Evolutionary conservation across 2,888 invertebrate genomes (phyloP).

Genomic region (Rhyacophila evoluta): DNA sequence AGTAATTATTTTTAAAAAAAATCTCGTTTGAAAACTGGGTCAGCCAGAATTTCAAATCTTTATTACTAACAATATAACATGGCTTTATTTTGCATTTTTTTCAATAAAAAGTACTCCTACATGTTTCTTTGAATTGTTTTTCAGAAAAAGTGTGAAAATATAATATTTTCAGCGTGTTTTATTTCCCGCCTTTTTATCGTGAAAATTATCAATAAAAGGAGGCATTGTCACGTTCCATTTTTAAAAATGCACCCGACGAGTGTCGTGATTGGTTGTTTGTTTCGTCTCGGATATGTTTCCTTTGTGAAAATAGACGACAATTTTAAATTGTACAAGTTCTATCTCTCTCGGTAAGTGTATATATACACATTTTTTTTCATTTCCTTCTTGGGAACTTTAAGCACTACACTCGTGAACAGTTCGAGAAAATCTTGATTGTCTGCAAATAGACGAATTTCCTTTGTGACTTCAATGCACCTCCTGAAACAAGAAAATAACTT

Average conservation of each 20-base stretch:
- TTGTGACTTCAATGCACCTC: neutral
- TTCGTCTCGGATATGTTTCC: slow-evolving; percentile 2
- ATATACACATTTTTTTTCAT: neutral
- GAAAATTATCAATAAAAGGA: neutral
- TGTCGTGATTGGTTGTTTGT: slow-evolving; percentile 46
- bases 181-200: neutral
- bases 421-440: neutral
- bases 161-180: neutral
- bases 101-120: neutral
- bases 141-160: neutral
- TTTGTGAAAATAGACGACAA: neutral
- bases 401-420: neutral
- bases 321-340: neutral
- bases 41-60: neutral
- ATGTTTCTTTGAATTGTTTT: neutral
- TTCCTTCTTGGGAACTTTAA: neutral
- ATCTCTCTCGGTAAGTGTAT: neutral
- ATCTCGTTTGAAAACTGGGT: too few species aligned
- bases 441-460: neutral
- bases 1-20: too few species aligned
- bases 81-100: neutral
- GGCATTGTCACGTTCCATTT: slow-evolving; percentile 44
- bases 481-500: neutral
- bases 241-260: slow-evolving; percentile 46
- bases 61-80: neutral